Percentiles rank a stretch among this genome's conserved stretches.
Conservation (phyloP, 2,888 invertebrate genomes). For the Pseudococcus longispinus region DNA sequence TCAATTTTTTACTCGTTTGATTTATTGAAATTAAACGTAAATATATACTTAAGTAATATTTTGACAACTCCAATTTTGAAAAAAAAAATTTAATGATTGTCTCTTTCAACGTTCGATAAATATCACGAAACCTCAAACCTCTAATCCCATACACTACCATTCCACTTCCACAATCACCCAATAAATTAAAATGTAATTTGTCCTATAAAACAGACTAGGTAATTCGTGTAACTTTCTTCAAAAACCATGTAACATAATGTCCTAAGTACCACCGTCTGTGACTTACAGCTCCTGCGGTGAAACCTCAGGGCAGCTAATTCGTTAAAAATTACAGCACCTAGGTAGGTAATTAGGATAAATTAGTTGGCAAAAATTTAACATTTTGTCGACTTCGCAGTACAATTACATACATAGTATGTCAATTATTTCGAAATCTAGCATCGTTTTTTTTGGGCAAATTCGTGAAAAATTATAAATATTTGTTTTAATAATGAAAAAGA, state of each 20-base stretch:
- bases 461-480: constrained; percentile 6
- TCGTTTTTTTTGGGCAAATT: neutral
- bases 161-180: neutral
- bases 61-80: too few species aligned
- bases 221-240: neutral
- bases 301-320: neutral
- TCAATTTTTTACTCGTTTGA: too few species aligned
- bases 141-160: too few species aligned
- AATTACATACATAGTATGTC: neutral
- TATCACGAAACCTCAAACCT: neutral
- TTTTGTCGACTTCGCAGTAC: constrained; percentile 1
- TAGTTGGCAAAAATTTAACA: neutral
- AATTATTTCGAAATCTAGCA: constrained; percentile 3
- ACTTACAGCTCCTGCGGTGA: neutral
- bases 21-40: too few species aligned
- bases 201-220: neutral
- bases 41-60: too few species aligned
- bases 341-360: neutral
- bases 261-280: neutral
- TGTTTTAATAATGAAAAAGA: neutral
- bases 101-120: neutral
- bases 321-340: neutral
- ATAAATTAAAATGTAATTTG: constrained; percentile 7
- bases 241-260: neutral
- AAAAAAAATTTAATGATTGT: too few species aligned